A percentile compares a stretch with the other conserved stretches of the same genome.
These are phyloP conservation scores for Euplagia quadripunctaria DNA, from an alignment of 2,888 invertebrate genomes.

Conservation along the genomic window DNA sequence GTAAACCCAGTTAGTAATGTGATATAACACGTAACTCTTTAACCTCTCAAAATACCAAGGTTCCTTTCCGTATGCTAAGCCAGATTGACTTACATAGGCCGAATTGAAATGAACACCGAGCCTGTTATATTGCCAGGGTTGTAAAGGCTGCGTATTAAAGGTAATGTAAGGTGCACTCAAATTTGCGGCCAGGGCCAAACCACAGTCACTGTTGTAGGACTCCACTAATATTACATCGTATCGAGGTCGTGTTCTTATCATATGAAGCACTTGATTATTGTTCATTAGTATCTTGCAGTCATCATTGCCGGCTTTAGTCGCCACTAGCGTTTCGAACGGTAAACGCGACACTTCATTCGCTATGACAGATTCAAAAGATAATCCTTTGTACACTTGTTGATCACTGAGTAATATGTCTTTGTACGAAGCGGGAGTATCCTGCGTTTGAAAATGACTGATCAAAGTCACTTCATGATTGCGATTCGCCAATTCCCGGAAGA, in stretches of 20 bases:
- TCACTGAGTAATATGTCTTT: conserved; percentile 84
- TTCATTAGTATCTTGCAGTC: conserved; percentile 83
- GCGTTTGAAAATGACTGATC: conserved; percentile 82
- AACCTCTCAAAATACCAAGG: conserved; percentile 82
- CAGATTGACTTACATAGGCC: conserved; percentile 80
- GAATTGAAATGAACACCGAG: conserved; percentile 85
- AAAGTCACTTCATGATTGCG: conserved; percentile 86
- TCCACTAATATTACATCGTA: conserved; percentile 92
- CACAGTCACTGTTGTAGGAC: conserved; percentile 92
- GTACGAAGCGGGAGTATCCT: conserved; percentile 82
- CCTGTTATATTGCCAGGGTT: conserved; percentile 85
- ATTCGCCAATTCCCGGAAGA: conserved; percentile 83
- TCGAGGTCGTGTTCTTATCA: conserved; percentile 80
- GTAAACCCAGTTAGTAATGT: conserved; percentile 81
- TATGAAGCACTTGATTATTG: conserved; percentile 84
- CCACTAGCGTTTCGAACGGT: conserved; percentile 81
- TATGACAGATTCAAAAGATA: conserved; percentile 83
- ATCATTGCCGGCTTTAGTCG: conserved; percentile 82
- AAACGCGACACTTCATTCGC: conserved; percentile 81
- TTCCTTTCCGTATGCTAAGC: conserved; percentile 77
- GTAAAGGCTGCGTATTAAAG: conserved; percentile 85
- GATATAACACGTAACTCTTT: conserved; percentile 76
- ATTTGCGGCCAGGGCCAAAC: conserved; percentile 89
- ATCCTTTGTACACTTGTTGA: conserved; percentile 75
- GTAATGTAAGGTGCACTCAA: conserved; percentile 89